Evolutionary conservation across 2,888 invertebrate genomes (phyloP), one percentile per base, ranked within the genome.

Genomic region (Palloptera scutellata): DNA sequence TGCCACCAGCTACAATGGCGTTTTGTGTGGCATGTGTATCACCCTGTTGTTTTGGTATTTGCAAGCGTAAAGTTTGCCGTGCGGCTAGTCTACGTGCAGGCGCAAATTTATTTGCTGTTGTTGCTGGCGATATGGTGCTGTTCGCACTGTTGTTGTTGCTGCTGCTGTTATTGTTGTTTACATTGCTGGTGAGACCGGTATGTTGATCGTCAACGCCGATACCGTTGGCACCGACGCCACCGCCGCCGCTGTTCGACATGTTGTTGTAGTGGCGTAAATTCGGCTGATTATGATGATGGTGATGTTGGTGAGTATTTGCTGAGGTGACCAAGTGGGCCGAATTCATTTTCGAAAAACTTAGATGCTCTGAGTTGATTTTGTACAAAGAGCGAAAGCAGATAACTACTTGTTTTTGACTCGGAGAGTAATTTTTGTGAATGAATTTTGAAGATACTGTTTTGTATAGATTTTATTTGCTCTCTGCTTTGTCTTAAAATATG

Each of bases 41-140:
- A 71, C 79, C 79, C 75, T 79, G 82, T 76, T 79, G 79, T 67
- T 84, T 84, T 60, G 84, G 84, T 76, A 84, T 84, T 13, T 84
- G 84, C 71, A 84, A 73, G 2, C 85, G 83, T 19, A 84, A 70
- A 13, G 84, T 84, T 73, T 84, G 84, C 10, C 85, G 75, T 1
- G 84, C 84, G 30, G 84, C 84, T 74, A 84, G 81, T 68, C 84
- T 81, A 77, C 85, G 84, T 78, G 83, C 81, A 79, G 84, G 84
- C 83, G 85, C 83, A 75, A 81, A 81, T 72, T 81, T 81, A 79
- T 77, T 81, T 40, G 71, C 10, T n/a, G 71, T n/a, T 10, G 59
- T 42, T 30, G 66, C 12, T 11, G 55, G n/a, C n/a, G n/a, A 17
- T 15, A 57, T 52, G 45, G 51, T 59, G 51, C 51, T 41, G 41